Evolutionary conservation across 2,797 vertebrate species (phyloP), one percentile per base, ranked within the genome.

Genomic region (Acestrorhynchus altus): DNA sequence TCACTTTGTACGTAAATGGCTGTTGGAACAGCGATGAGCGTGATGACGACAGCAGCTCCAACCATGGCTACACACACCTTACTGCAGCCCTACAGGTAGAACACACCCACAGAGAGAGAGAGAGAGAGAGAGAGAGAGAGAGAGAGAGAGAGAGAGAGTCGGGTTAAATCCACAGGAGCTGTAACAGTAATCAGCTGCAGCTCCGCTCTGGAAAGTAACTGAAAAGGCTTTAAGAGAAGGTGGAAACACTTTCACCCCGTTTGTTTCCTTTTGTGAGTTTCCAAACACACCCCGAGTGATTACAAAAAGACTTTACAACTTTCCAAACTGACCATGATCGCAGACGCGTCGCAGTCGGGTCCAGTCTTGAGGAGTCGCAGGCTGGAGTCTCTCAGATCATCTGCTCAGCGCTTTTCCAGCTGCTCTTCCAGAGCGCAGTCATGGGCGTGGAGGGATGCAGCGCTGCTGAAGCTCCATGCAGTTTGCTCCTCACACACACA

Each of bases 1-100:
- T 93, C 89, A 94, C 94, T 90, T 87, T 91, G 90, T 39, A 90
- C 79, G 87, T 92, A 90, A 83, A 94, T 86, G 0, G 92, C 85
- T 12, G 83, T 89, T 28, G 90, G 87, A 76, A 95, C 88, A 1
- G 88, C 88, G 75, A 95, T 92, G 66, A 94, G 76, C 49, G 82
- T 88, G 91, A 93, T 89, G 89, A 94, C 86, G 86, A 89, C 93
- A 88, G 81, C 89, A 66, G 88, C 88, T 77, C 89, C 92, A 31
- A 90, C 35, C 80, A 89, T 47, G 82, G 81, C 89, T 82, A 87
- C 84, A 73, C 92, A 51, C 88, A 91, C 81, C 88, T 91, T 94
- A 44, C 74, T 87, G 86, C 86, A 91, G 82, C 90, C 91, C 93
- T 94, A 83, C 28, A 85, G 83, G 81, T 78, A 66, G 52, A 78